Conservation (phyloP, 2,113 vertebrate genomes). For the Tachysurus vachellii region DNA sequence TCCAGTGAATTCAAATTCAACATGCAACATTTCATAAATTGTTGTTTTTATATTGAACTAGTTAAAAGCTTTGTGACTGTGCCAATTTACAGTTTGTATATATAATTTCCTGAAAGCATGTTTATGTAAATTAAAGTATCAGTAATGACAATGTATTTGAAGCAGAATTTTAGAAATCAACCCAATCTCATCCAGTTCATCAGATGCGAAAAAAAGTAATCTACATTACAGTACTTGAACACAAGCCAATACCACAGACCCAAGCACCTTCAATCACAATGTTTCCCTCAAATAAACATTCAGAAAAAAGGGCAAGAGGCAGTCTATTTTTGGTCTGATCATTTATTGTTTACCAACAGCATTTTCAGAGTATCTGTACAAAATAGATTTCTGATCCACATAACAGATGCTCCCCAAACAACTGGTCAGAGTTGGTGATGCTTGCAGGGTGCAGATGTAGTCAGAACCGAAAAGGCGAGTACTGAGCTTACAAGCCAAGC, state of each 20-base stretch:
- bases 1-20: neutral
- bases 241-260: neutral
- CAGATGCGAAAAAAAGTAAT: neutral
- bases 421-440: slow-evolving; percentile 60
- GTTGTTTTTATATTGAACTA: neutral
- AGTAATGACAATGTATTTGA: neutral
- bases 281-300: slow-evolving; percentile 1
- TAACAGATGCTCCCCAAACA: slow-evolving; percentile 53
- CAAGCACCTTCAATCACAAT: neutral
- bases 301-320: neutral
- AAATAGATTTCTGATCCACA: slow-evolving; percentile 61
- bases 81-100: neutral
- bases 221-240: neutral
- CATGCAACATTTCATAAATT: neutral
- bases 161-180: neutral
- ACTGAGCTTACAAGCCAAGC: slow-evolving; percentile 83
- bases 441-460: slow-evolving; percentile 49
- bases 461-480: slow-evolving; percentile 48
- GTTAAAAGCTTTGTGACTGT: neutral
- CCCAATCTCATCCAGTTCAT: neutral
- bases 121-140: neutral
- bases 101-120: neutral
- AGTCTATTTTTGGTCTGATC: slow-evolving; percentile 59
- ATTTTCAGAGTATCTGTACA: slow-evolving; percentile 75
- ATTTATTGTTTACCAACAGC: slow-evolving; percentile 73